Base-by-base conservation (phyloP, 2,888 invertebrate genomes). In the Micoletzkya japonica region DNA sequence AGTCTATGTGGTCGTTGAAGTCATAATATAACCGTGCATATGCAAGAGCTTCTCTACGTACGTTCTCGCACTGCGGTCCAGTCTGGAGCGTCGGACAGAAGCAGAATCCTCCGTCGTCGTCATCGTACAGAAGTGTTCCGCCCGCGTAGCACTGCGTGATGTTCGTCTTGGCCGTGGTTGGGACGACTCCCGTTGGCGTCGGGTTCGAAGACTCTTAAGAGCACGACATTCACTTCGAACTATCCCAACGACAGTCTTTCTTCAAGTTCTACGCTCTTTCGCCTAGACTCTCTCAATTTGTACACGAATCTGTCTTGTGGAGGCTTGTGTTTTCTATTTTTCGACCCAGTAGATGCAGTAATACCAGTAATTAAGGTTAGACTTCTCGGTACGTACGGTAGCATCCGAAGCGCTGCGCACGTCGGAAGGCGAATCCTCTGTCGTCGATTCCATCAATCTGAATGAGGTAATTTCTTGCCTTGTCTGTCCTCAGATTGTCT, bases 11-110 rank as follows among this genome's bases (percentile, higher is more conserved):
- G 20, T 14, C 20, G 14, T 44, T 44, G 20, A 44, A 44, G 44
- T 44, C 44, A 44, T 44, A n/a, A n/a, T n/a, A 20, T 14, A 52
- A 52, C 24, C 24, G 26, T 14, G n/a, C 6, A 14, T 52, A n/a
- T 6, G 24, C n/a, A 17, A 52, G 17, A n/a, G 52, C 24, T 14
- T 52, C n/a, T 26, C 7, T n/a, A 63, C n/a, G 17, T 36, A 74
- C 76, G 57, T 74, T 71, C 20, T 76, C 73, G 67, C 81, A 81
- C 61, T 75, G 72, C 24, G 30, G 49, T 63, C 81, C 81, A 10
- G 72, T 74, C 70, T 72, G 79, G 20, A 77, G 72, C 56, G 77
- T 77, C 1, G 76, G 50, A 49, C 81, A 81, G 77, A 79, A 80
- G 68, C 81, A 81, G 54, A 71, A 66, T 20, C 2, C 17, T 24